Percentiles rank a stretch among this genome's conserved stretches.
phyloP scores from a whole-genome alignment of 2,888 invertebrate species.

The Baccha elongata region DNA sequence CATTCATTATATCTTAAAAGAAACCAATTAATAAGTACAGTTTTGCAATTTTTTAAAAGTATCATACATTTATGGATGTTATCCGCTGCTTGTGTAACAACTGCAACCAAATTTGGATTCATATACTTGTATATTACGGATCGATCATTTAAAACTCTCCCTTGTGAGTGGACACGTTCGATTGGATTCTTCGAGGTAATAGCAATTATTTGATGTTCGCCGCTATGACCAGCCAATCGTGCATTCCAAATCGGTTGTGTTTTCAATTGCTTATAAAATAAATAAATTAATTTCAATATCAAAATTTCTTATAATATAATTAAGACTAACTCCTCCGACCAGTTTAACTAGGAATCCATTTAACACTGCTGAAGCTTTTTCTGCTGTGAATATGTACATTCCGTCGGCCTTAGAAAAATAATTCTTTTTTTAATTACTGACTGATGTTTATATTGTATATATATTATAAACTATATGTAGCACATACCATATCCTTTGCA shows the following conservation, averaged over 20 bases:
- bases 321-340: conserved; percentile 77
- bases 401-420: conserved; percentile 79
- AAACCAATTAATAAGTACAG: not conserved
- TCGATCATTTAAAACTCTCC: conserved; percentile 96
- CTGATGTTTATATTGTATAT: not conserved
- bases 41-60: not conserved
- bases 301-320: not conserved
- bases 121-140: conserved; percentile 99
- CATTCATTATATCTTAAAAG: conserved; percentile 88
- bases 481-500: conserved; percentile 80
- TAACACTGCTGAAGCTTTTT: conserved; percentile 84
- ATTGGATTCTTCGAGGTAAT: conserved; percentile 86
- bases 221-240: conserved; percentile 85
- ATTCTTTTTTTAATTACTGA: not conserved
- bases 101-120: conserved; percentile 97
- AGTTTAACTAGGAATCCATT: conserved; percentile 85
- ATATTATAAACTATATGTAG: not conserved
- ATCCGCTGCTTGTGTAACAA: conserved; percentile 91
- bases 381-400: conserved; percentile 87
- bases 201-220: conserved; percentile 85
- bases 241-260: conserved; percentile 89
- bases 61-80: conserved; percentile 87
- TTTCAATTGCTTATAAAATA: conserved; percentile 83
- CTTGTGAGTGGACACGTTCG: conserved; percentile 96
- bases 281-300: not conserved